phyloP scores from a whole-genome alignment of 2,113 vertebrate genomes.

The Glareola pratincola region DNA sequence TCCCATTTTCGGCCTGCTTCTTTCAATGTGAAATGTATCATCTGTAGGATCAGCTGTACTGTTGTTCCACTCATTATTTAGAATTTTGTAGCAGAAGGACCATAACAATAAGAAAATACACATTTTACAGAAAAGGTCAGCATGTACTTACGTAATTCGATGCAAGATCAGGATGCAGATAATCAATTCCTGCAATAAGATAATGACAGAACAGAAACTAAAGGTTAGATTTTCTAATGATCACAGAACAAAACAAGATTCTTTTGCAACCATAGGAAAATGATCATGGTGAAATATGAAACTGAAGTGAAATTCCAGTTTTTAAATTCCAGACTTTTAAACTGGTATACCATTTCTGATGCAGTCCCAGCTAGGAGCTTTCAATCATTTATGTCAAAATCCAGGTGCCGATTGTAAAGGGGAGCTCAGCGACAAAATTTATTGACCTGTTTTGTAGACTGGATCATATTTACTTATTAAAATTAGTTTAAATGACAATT shows the following conservation, averaged over 20 bases:
- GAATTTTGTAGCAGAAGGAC: background rate
- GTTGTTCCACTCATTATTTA: background rate
- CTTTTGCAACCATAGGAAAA: background rate
- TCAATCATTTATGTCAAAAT: background rate
- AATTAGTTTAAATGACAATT: background rate
- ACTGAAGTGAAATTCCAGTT: background rate
- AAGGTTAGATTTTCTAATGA: constrained; percentile 31
- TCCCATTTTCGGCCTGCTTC: background rate
- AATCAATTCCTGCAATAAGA: constrained; percentile 89
- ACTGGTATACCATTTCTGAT: background rate
- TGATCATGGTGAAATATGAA: background rate
- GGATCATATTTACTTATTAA: background rate
- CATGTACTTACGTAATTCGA: constrained; percentile 92
- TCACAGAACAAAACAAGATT: background rate
- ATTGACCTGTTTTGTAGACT: background rate
- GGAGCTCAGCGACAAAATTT: background rate
- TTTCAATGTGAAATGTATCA: background rate
- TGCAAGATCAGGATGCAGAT: constrained; percentile 93
- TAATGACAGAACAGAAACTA: constrained; percentile 47
- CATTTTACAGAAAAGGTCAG: background rate
- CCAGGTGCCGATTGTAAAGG: background rate
- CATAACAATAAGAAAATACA: background rate
- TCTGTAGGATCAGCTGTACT: background rate
- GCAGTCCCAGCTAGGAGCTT: background rate
- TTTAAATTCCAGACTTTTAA: background rate